Conservation (phyloP, 2,888 invertebrate species). For the Platerodrilus igneus region DNA sequence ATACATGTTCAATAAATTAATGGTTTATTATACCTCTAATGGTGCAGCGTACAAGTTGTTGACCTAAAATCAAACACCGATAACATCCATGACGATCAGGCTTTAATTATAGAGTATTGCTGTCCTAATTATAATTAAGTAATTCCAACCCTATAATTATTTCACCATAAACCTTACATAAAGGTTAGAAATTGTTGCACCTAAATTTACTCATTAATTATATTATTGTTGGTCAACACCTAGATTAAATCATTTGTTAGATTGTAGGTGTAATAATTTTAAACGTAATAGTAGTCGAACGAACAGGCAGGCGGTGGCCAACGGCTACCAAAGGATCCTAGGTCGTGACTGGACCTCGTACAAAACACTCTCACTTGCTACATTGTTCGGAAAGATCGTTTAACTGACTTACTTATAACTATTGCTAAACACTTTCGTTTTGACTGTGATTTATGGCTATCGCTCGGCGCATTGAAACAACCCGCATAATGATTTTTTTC, state of each 20-base stretch:
- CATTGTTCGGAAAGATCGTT: slow-evolving; percentile 24
- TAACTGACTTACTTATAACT: slow-evolving; percentile 14
- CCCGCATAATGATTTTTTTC: slow-evolving; percentile 9
- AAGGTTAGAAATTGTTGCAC: slow-evolving; percentile 28
- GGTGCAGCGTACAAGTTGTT: too few species aligned
- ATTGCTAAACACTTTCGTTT: slow-evolving; percentile 19
- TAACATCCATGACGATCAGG: too few species aligned
- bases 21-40: too few species aligned
- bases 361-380: slow-evolving; percentile 27
- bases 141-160: slow-evolving; percentile 28
- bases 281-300: slow-evolving; percentile 19
- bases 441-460: slow-evolving; percentile 16
- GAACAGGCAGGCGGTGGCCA: slow-evolving; percentile 26
- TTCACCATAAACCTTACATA: slow-evolving; percentile 29
- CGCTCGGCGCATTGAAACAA: slow-evolving; percentile 9
- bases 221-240: slow-evolving; percentile 32
- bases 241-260: slow-evolving; percentile 34
- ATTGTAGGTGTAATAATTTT: slow-evolving; percentile 30
- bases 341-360: slow-evolving; percentile 25
- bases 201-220: slow-evolving; percentile 34
- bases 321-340: slow-evolving; percentile 28
- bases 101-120: too few species aligned
- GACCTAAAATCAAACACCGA: too few species aligned
- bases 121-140: slow-evolving; percentile 34
- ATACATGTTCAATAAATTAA: too few species aligned